Evolutionary conservation across 2,797 vertebrate genomes (phyloP).

Genomic region (Sebastiscus tertius): DNA sequence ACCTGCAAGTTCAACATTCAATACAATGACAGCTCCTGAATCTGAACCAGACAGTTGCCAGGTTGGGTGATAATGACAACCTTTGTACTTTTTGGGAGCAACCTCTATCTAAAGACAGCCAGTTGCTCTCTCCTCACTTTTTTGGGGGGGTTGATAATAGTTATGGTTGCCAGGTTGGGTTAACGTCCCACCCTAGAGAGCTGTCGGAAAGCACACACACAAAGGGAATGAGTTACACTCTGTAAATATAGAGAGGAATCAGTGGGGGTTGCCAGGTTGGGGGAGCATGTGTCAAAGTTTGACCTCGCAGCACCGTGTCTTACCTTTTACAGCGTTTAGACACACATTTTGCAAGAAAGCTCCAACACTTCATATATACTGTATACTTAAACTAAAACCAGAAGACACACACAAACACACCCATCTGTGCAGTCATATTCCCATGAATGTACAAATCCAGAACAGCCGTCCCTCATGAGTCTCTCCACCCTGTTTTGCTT

Average conservation of each 20-base stretch:
- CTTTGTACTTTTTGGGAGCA: not conserved
- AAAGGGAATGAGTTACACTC: not conserved
- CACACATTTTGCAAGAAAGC: not conserved
- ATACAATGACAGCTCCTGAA: not conserved
- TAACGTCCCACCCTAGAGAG: not conserved
- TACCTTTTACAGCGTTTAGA: not conserved
- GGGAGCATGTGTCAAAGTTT: not conserved
- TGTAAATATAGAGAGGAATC: not conserved
- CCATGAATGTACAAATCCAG: conserved; percentile 16
- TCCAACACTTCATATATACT: not conserved
- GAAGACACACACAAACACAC: not conserved
- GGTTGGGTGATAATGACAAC: conserved; percentile 1
- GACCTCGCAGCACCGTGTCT: not conserved
- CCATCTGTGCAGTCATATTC: not conserved
- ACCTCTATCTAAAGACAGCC: not conserved
- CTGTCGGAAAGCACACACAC: not conserved
- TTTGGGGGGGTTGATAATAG: not conserved
- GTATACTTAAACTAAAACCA: not conserved
- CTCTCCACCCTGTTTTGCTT: conserved; percentile 36
- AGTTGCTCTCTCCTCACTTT: not conserved
- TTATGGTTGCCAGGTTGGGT: conserved; percentile 8
- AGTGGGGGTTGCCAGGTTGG: not conserved
- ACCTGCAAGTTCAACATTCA: not conserved
- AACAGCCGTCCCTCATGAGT: conserved; percentile 19
- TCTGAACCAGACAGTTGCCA: conserved; percentile 10